These are phyloP conservation scores for Lutjanus erythropterus DNA, from an alignment of 2,113 vertebrate genomes.

Conservation along the genomic window DNA sequence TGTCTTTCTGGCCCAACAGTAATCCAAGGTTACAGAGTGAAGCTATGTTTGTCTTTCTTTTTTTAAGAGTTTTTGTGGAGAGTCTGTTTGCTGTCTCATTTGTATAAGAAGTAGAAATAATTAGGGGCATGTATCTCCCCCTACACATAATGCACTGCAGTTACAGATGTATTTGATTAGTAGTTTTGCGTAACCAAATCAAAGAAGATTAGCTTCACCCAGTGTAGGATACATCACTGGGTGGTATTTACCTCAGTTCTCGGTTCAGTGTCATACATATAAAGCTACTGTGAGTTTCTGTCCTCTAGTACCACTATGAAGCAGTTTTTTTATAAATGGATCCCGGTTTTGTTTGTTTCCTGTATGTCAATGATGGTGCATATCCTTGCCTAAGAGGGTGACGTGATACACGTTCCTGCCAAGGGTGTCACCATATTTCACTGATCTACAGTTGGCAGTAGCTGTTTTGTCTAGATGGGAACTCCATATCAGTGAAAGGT, in stretches of 20 bases:
- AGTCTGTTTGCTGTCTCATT: not conserved
- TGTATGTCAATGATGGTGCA: too few relatives aligned
- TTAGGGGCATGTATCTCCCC: not conserved
- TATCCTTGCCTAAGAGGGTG: too few relatives aligned
- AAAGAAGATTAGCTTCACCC: too few relatives aligned
- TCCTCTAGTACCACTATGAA: too few relatives aligned
- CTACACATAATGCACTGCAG: not conserved
- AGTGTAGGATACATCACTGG: too few relatives aligned
- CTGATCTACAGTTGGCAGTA: too few relatives aligned
- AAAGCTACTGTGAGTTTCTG: not conserved
- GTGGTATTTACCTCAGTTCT: not conserved
- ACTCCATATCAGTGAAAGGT: too few relatives aligned
- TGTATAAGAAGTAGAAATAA: not conserved
- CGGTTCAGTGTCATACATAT: not conserved
- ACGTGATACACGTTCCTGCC: too few relatives aligned
- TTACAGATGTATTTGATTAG: not conserved
- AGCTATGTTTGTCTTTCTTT: not conserved
- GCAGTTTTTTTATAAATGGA: too few relatives aligned
- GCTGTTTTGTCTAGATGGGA: too few relatives aligned
- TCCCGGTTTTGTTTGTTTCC: too few relatives aligned
- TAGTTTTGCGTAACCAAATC: not conserved
- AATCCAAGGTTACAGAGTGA: conserved; percentile 1
- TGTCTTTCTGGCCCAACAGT: conserved; percentile 7
- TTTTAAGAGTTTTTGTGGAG: not conserved
- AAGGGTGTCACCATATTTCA: too few relatives aligned